Evolutionary conservation across 2,888 invertebrate species (phyloP), one percentile per base, ranked within the genome.

Genomic region (Drosophila niveifrons): DNA sequence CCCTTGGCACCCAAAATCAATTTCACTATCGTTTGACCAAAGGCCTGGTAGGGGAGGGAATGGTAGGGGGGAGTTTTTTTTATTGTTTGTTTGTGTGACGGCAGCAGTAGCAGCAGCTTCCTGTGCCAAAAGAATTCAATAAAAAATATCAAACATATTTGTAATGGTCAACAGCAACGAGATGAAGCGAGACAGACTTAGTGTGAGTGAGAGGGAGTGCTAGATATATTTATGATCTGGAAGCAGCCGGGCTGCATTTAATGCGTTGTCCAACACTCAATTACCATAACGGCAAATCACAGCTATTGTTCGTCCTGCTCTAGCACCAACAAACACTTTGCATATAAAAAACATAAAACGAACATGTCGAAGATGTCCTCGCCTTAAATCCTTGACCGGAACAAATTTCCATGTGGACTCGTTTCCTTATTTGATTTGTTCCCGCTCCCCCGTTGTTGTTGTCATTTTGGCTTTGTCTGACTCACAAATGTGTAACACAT

Each of bases 311-410:
- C 53, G 44, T 83, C 78, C 58, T 66, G 31, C 67, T 77, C 83
- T 52, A 18, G 50, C 78, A 67, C 72, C 70, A 73, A 50, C 39
- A 55, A 43, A 41, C 47, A 69, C 66, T 92, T 92, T 91, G 91
- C 92, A 92, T 92, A 92, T 90, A 84, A 90, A 91, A 91, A 83
- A 88, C 91, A 91, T 92, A 91, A 92, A 92, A 91, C 87, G 89
- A 91, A 91, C 88, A 91, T 91, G 92, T 83, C 83, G 78, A 46
- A 47, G 43, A 50, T 50, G 66, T 55, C 46, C 17, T 59, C 43
- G 31, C 43, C 51, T 52, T 36, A 50, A 36, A 58, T 66, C 50
- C 88, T 75, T 78, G 89, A 80, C 85, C 85, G 88, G 80, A 89
- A 86, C 88, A 58, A 78, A 86, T 85, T 69, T 70, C 70, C 75